Evolutionary conservation across 2,113 vertebrate species (phyloP).

Genomic region (Colius striatus): DNA sequence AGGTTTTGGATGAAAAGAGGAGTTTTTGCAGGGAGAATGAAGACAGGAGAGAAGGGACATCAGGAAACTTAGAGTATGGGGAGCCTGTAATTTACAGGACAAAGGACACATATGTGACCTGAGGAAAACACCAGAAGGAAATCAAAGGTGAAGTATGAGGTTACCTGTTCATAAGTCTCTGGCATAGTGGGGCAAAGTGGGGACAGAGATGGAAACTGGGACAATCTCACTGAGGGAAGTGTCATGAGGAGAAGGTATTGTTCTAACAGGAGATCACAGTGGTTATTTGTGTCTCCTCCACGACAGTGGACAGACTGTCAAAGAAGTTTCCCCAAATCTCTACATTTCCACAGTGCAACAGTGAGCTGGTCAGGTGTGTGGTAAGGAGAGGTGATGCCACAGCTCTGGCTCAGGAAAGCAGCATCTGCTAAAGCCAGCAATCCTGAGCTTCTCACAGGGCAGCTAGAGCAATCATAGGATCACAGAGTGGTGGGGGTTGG

Average conservation of each 20-base stretch:
- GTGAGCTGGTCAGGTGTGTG: not conserved
- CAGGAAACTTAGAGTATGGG: not conserved
- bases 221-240: not conserved
- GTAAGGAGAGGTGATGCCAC: not conserved
- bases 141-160: not conserved
- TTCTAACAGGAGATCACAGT: not conserved
- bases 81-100: not conserved
- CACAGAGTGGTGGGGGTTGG: no score
- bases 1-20: not conserved
- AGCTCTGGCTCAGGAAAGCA: not conserved
- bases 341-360: not conserved
- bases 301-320: not conserved
- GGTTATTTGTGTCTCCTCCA: not conserved
- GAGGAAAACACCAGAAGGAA: not conserved
- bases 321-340: not conserved
- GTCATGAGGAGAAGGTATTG: rapidly evolving
- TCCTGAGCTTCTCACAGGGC: not conserved
- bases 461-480: not conserved
- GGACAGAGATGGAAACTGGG: not conserved
- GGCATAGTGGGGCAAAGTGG: rapidly evolving
- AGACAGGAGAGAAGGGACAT: not conserved
- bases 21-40: not conserved
- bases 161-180: not conserved
- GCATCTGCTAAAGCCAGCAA: not conserved
- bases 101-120: not conserved